A percentile compares a stretch with the other conserved stretches of the same genome.
Conservation (phyloP, 2,888 invertebrate species). For the Cantharis rustica region DNA sequence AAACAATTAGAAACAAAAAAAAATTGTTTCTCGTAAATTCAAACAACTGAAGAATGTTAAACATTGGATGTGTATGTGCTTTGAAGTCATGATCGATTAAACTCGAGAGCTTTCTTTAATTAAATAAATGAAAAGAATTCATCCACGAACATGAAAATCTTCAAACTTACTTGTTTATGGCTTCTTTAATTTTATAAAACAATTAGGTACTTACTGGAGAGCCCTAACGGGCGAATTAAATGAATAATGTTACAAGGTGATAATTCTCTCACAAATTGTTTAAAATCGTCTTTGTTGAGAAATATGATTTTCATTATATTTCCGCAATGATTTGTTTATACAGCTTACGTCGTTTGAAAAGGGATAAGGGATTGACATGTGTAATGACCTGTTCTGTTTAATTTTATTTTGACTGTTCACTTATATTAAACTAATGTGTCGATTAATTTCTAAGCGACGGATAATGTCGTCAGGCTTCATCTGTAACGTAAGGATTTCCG, state of each 20-base stretch:
- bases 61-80: not conserved
- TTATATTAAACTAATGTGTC: not conserved
- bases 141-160: not conserved
- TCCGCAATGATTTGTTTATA: not conserved
- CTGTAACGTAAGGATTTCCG: not conserved
- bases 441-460: not conserved
- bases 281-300: not conserved
- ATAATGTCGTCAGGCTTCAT: not conserved
- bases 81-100: not conserved
- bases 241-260: not conserved
- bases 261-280: not conserved
- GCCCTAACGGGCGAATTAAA: not conserved
- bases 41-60: not conserved
- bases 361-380: not conserved
- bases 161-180: not conserved
- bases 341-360: not conserved
- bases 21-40: not conserved
- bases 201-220: not conserved
- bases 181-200: not conserved
- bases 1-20: not conserved
- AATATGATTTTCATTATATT: not conserved
- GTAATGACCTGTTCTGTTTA: not conserved
- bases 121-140: not conserved
- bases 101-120: not conserved
- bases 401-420: not conserved